Conservation (phyloP, 2,797 vertebrate genomes). For the Nannoperca obscura region DNA sequence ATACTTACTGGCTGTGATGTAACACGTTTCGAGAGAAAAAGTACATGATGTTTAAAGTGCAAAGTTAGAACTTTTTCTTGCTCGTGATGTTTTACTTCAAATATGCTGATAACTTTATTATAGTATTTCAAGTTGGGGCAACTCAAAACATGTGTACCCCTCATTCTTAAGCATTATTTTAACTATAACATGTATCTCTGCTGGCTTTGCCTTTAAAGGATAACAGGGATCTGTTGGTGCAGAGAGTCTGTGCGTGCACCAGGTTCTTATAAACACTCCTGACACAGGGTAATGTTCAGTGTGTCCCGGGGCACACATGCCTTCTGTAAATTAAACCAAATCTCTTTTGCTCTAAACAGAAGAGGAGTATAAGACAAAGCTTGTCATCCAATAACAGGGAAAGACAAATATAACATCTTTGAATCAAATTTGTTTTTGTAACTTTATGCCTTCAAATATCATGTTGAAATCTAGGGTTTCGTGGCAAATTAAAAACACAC, state of each 20-base stretch:
- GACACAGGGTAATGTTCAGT: conserved; percentile 73
- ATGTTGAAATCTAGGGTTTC: conserved; percentile 33
- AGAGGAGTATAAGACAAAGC: conserved; percentile 30
- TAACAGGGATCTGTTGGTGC: conserved; percentile 62
- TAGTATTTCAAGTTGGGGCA: conserved; percentile 8
- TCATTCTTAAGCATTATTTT: conserved; percentile 49
- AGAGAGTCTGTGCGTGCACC: conserved; percentile 60
- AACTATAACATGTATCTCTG: conserved; percentile 41
- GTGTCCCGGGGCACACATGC: conserved; percentile 66
- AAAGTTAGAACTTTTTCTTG: conserved; percentile 9
- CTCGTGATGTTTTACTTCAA: background rate
- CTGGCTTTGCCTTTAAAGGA: conserved; percentile 79
- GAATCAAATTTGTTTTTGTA: conserved; percentile 27
- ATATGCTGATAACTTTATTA: conserved; percentile 16
- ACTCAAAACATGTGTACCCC: conserved; percentile 21
- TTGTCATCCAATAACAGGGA: conserved; percentile 26
- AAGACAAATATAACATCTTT: conserved; percentile 30
- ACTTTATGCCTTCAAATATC: conserved; percentile 29
- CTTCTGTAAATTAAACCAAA: conserved; percentile 60
- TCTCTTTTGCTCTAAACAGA: conserved; percentile 58
- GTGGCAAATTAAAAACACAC: conserved; percentile 43
- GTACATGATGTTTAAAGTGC: background rate
- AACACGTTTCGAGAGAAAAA: background rate
- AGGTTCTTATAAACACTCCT: conserved; percentile 78
- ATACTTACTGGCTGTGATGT: background rate